These are phyloP conservation scores for Latheticus oryzae DNA, from an alignment of 2,888 invertebrate genomes.

Conservation along the genomic window DNA sequence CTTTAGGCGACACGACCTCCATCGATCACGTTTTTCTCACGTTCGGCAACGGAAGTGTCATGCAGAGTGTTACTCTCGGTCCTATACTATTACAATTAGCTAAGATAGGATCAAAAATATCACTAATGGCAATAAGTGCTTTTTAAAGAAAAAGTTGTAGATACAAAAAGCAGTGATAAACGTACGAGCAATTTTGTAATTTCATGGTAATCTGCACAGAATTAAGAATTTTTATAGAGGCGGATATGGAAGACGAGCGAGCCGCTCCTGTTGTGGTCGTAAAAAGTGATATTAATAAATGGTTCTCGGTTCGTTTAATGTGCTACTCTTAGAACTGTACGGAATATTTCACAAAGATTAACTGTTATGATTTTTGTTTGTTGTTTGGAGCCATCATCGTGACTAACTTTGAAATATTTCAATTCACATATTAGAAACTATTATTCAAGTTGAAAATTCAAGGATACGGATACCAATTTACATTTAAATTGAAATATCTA, in stretches of 20 bases:
- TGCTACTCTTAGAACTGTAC: conserved; percentile 12
- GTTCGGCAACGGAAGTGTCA: conserved; percentile 2
- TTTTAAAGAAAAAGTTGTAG: not conserved
- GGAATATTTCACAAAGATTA: conserved; percentile 29
- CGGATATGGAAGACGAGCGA: conserved; percentile 23
- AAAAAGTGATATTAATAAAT: conserved; percentile 19
- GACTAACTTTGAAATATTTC: conserved; percentile 29
- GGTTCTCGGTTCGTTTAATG: conserved; percentile 24
- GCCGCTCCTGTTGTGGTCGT: conserved; percentile 18
- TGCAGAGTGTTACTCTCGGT: not conserved
- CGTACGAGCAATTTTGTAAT: conserved; percentile 8
- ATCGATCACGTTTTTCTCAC: conserved; percentile 17
- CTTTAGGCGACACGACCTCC: not conserved
- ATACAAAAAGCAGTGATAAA: not conserved
- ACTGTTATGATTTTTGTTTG: conserved; percentile 26
- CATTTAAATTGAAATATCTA: conserved; percentile 40
- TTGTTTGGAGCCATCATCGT: conserved; percentile 28
- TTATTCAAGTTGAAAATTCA: conserved; percentile 27
- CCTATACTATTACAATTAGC: not conserved
- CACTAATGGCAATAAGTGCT: not conserved
- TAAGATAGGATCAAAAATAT: not conserved
- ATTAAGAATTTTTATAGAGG: conserved; percentile 15
- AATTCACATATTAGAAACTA: conserved; percentile 34
- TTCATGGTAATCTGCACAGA: conserved; percentile 25
- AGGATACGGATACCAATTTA: conserved; percentile 26